These are phyloP conservation scores for Hydrolagus affinis DNA, from an alignment of 2,113 vertebrate genomes.

Conservation along the genomic window DNA sequence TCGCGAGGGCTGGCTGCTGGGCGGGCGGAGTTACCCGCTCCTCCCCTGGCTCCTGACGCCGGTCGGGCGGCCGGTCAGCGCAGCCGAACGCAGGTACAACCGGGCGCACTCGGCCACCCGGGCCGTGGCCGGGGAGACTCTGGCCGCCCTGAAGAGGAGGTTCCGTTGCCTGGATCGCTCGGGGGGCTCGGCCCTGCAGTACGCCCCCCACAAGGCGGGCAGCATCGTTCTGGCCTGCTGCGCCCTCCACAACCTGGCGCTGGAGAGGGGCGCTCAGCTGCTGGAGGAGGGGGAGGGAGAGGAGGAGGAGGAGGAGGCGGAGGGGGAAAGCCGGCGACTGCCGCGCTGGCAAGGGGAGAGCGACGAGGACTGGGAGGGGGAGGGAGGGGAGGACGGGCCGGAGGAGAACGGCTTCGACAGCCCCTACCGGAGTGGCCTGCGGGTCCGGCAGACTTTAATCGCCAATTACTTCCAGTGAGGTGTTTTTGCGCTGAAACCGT, in stretches of 20 bases:
- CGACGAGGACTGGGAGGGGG: too few species aligned
- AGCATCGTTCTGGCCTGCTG: background rate
- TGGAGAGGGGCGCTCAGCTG: background rate
- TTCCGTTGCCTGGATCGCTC: conserved; percentile 16
- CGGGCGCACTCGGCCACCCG: background rate
- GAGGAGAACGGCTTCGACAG: too few species aligned
- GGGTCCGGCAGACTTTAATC: too few species aligned
- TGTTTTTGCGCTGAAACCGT: too few species aligned
- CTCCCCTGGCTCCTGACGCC: conserved; percentile 18
- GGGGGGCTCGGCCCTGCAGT: background rate
- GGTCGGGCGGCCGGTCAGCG: background rate
- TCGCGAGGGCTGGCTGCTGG: background rate
- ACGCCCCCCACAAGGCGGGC: background rate
- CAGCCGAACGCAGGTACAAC: background rate
- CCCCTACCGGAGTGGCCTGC: too few species aligned
- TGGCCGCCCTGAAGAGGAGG: background rate
- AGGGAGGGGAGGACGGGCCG: too few species aligned
- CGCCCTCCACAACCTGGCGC: conserved; percentile 18
- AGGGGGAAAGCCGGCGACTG: too few species aligned
- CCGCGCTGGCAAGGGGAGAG: too few species aligned
- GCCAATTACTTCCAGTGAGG: too few species aligned
- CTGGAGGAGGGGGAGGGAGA: too few species aligned
- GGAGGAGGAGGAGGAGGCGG: too few species aligned
- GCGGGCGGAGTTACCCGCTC: background rate
- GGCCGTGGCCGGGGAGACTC: background rate